Evolutionary conservation across 2,113 vertebrate species (phyloP), one percentile per base, ranked within the genome.

Genomic region (Sturnus vulgaris): DNA sequence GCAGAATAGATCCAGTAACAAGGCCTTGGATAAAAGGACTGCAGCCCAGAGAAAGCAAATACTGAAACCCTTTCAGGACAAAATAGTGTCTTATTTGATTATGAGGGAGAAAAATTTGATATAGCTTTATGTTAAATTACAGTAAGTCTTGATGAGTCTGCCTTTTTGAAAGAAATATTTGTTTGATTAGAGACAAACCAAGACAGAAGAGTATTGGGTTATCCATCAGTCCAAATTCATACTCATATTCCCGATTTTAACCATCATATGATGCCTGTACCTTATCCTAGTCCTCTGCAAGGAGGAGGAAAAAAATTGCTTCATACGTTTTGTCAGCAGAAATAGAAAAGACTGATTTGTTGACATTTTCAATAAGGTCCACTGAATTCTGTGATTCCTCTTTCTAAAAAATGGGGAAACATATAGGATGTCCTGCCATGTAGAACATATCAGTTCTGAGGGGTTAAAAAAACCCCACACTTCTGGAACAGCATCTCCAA

Each of bases 281-380:
- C 13, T 68, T 47, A 39, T 39, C 66, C 13, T 39, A 57, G 14
- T 6, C n/a, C 22, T 57, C 23, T 47, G 22, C 28, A 57, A 68
- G n/a, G 22, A 47, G 17, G 5, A 5, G 0, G 5, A 2, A 9
- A 68, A 9, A 68, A 39, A 57, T 33, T 4, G 1, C 42, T 47
- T 57, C 18, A 25, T 33, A 28, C 23, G 3, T 68, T 68, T 69
- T 68, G 15, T 33, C 49, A 81, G 40, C 31, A 71, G 78, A 77
- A 77, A 77, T 50, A 8, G 24, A 76, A 68, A 69, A 20, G 2
- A 68, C 5, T 72, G 8, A 22, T 80, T 28, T 81, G 33, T 47
- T 64, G 46, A n/a, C 31, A 46, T 79, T 84, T 84, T 87, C 61
- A 68, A 86, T 28, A 86, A 64, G 18, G 15, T 68, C 56, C 11